Evolutionary conservation across 2,888 invertebrate genomes (phyloP), one percentile per base, ranked within the genome.

Genomic region (Malacosoma neustria): DNA sequence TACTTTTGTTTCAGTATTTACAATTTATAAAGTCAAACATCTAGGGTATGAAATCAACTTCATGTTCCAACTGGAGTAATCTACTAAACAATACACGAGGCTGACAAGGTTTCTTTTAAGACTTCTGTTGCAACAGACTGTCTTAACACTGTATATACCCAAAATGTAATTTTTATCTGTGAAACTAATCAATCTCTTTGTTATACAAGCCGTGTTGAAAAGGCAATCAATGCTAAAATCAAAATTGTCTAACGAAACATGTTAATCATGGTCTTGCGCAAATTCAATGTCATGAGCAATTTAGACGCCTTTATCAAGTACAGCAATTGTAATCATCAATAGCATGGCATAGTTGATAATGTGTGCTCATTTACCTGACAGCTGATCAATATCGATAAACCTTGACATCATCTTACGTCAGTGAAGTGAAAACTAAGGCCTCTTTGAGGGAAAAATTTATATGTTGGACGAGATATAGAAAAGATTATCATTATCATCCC

Each of bases 231-330:
- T 22, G 9, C 22, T 22, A 5, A 22, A 22, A 22, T 22, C 22
- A 22, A 22, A n/a, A 22, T 22, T 22, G 22, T 22, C 3, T 22
- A 22, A 22, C 5, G 22, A 22, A 22, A 22, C 5, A 22, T 2
- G 22, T 9, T 9, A 22, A 33, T 33, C 35, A 37, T 34, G 29
- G 11, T 44, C 37, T 45, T 46, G 35, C 35, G 41, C 38, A 49
- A 38, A 39, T 48, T 45, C 48, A 51, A 47, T 46, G 45, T 45
- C 51, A 54, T 57, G 51, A 51, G 48, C 41, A 62, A 67, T 68
- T 62, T 67, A 58, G 62, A 61, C 58, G 50, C 57, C 61, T 63
- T 60, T 57, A 65, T 71, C 67, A 50, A 49, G 40, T 50, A 50
- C 49, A 48, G 45, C 53, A 45, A 53, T 52, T 56, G 51, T 60